A percentile compares a stretch with the other conserved stretches of the same genome.
Evolutionary conservation across 2,113 vertebrate genomes (phyloP).

Genomic region (Stercorarius parasiticus): DNA sequence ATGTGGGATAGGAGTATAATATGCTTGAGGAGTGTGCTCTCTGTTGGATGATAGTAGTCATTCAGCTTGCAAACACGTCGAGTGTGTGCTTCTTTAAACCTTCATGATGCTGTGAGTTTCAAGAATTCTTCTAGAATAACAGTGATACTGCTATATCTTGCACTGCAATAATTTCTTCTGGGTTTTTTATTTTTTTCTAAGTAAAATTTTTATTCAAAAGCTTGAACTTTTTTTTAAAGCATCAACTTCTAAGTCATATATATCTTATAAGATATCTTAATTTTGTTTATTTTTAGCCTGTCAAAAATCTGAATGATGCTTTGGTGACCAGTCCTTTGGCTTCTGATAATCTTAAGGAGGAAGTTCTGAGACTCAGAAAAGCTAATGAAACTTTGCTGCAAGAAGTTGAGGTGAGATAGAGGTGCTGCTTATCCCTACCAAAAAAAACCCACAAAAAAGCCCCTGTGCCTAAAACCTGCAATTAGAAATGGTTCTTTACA

Average conservation of each 20-base stretch:
- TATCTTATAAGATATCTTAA: not conserved
- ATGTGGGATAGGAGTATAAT: not conserved
- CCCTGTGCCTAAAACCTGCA: not conserved
- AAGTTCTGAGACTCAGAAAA: slow-evolving; percentile 77
- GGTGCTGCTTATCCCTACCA: not conserved
- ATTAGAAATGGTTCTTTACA: not conserved
- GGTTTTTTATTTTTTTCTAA: not conserved
- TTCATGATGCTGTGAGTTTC: not conserved
- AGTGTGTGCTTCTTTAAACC: not conserved
- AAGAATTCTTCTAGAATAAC: not conserved
- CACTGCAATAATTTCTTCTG: not conserved
- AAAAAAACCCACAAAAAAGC: rapidly evolving
- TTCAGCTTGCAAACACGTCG: not conserved
- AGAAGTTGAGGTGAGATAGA: slow-evolving; percentile 80
- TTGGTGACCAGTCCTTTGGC: not conserved
- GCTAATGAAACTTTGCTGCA: slow-evolving; percentile 79
- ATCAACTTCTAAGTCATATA: not conserved
- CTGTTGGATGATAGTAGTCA: not conserved
- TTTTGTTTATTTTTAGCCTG: slow-evolving; percentile 65
- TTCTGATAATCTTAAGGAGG: slow-evolving; percentile 69
- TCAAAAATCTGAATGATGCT: slow-evolving; percentile 57
- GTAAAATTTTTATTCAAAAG: not conserved
- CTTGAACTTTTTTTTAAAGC: not conserved
- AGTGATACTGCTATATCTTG: not conserved
- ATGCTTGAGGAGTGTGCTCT: not conserved